Conservation (phyloP, 2,888 invertebrate species). For the Lasioglossum marginatum region DNA sequence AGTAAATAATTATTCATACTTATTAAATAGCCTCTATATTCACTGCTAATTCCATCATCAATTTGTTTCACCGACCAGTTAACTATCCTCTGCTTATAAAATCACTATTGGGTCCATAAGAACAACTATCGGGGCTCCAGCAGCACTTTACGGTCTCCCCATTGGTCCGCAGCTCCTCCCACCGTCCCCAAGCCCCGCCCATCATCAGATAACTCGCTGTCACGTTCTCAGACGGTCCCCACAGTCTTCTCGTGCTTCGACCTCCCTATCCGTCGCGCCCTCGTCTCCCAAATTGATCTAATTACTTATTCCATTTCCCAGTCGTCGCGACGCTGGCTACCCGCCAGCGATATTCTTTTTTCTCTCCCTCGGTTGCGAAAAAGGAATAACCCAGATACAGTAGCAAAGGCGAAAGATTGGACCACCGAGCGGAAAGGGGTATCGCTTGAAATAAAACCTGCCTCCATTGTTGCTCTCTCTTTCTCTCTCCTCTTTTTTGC, state of each 20-base stretch:
- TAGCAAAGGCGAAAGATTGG: constrained; percentile 18
- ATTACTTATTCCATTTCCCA: constrained; percentile 27
- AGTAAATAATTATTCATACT: neutral
- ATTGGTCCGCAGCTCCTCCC: neutral
- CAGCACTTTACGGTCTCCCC: neutral
- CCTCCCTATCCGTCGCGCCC: neutral
- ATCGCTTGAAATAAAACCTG: constrained; percentile 19
- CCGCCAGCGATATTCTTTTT: constrained; percentile 39
- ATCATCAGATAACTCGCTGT: neutral
- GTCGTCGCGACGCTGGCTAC: constrained; percentile 19
- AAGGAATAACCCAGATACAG: constrained; percentile 52
- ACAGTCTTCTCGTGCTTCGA: neutral
- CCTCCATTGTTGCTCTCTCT: constrained; percentile 10
- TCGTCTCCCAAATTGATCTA: constrained; percentile 23
- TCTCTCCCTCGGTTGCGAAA: neutral
- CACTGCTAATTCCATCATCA: neutral
- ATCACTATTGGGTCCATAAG: neutral
- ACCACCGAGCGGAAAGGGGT: neutral
- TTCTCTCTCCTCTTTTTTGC: too few species aligned
- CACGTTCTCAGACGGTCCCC: neutral
- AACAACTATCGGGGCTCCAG: neutral
- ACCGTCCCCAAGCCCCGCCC: neutral
- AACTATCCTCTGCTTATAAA: neutral
- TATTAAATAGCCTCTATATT: neutral
- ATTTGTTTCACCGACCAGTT: neutral